phyloP scores from a whole-genome alignment of 2,888 invertebrate species.

The Elysia crispata region DNA sequence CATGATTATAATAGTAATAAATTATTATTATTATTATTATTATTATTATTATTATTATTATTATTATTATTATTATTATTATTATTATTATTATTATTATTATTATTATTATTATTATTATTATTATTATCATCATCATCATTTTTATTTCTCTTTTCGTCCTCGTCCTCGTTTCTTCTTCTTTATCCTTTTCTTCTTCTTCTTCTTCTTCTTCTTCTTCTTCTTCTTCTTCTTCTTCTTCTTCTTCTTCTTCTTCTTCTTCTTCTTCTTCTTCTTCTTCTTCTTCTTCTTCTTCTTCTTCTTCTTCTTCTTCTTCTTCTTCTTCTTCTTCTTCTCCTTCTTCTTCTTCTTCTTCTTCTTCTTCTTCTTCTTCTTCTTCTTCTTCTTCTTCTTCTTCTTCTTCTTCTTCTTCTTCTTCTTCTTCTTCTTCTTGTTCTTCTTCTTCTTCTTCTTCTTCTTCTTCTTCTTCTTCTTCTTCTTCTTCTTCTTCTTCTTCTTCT shows the following conservation, averaged over 20 bases:
- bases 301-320: too few species aligned
- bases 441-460: constrained; percentile 20
- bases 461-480: constrained; percentile 34
- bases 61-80: too few species aligned
- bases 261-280: background rate
- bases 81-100: too few species aligned
- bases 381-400: background rate
- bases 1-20: too few species aligned
- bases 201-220: background rate
- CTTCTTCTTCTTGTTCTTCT: background rate
- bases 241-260: background rate
- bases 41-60: too few species aligned
- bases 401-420: background rate
- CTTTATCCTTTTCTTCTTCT: background rate
- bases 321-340: background rate
- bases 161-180: background rate
- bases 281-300: too few species aligned
- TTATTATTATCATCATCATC: too few species aligned
- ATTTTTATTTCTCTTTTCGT: too few species aligned
- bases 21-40: too few species aligned
- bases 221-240: background rate
- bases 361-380: constrained; percentile 21
- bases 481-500: constrained; percentile 34
- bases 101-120: too few species aligned
- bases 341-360: constrained; percentile 17